Evolutionary conservation across 2,888 invertebrate species (phyloP).

Genomic region (Melinaea marsaeus): DNA sequence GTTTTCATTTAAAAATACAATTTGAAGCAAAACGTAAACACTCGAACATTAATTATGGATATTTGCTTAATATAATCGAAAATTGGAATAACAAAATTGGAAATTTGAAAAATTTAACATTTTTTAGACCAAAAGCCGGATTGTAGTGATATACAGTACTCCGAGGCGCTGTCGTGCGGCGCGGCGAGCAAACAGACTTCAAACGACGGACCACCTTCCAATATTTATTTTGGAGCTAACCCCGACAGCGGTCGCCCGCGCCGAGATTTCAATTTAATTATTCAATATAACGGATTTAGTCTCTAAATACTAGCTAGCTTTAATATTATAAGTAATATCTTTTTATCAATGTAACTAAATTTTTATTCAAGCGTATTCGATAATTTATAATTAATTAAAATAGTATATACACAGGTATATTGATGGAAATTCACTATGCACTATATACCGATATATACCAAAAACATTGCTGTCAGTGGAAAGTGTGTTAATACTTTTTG

Average conservation of each 20-base stretch:
- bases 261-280: constrained; percentile 24
- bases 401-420: no score
- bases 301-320: neutral
- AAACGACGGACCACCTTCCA: constrained; percentile 44
- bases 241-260: constrained; percentile 18
- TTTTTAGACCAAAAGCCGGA: neutral
- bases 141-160: constrained; percentile 5
- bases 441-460: neutral
- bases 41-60: no score
- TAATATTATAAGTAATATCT: no score
- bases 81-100: neutral
- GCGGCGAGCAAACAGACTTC: constrained; percentile 61
- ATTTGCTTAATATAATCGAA: no score
- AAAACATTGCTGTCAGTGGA: constrained; percentile 6
- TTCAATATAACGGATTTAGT: constrained; percentile 19
- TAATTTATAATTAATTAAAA: no score
- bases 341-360: no score
- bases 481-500: constrained; percentile 15
- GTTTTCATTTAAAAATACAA: no score
- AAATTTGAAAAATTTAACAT: neutral
- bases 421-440: neutral
- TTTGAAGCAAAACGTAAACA: no score
- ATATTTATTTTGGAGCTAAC: constrained; percentile 57
- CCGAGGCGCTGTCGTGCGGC: constrained; percentile 38
- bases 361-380: no score